Conservation (phyloP, 2,113 vertebrate genomes). For the Solea solea region DNA sequence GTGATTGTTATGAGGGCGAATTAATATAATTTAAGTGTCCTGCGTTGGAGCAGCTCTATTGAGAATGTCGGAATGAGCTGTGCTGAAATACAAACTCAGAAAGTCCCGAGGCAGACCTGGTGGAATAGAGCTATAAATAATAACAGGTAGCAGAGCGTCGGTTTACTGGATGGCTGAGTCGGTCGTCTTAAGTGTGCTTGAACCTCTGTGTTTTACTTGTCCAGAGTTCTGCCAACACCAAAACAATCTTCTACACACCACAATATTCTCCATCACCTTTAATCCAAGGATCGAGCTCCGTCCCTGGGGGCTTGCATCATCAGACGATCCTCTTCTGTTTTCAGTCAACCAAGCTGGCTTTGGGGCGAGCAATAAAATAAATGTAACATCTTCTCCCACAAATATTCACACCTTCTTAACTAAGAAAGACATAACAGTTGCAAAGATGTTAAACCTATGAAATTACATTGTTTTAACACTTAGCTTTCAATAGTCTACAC, state of each 20-base stretch:
- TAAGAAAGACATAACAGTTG: conserved; percentile 6
- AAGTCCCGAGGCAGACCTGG: not conserved
- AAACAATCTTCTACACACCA: conserved; percentile 2
- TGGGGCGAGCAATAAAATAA: conserved; percentile 9
- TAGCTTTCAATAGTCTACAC: too few relatives aligned
- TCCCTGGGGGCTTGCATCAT: conserved; percentile 23
- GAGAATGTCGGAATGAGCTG: not conserved
- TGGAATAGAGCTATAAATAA: conserved; percentile 1
- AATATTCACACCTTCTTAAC: conserved; percentile 28
- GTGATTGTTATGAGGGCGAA: not conserved
- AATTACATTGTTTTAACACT: too few relatives aligned
- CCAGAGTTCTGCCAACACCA: not conserved
- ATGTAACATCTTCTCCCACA: conserved; percentile 5
- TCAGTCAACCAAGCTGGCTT: conserved; percentile 34
- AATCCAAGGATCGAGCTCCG: conserved; percentile 46
- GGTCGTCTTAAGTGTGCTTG: not conserved
- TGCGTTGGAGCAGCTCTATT: not conserved
- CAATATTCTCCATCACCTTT: conserved; percentile 29
- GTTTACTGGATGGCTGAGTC: conserved; percentile 1
- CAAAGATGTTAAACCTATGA: too few relatives aligned
- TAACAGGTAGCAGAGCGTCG: not conserved
- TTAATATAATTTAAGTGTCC: not conserved
- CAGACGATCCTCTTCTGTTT: conserved; percentile 30
- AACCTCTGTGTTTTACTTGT: conserved; percentile 6
- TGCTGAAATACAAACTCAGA: not conserved